These are phyloP conservation scores for Palythoa caribaeorum DNA, from an alignment of 92 coral and sea anemone genomes.

Conservation along the genomic window DNA sequence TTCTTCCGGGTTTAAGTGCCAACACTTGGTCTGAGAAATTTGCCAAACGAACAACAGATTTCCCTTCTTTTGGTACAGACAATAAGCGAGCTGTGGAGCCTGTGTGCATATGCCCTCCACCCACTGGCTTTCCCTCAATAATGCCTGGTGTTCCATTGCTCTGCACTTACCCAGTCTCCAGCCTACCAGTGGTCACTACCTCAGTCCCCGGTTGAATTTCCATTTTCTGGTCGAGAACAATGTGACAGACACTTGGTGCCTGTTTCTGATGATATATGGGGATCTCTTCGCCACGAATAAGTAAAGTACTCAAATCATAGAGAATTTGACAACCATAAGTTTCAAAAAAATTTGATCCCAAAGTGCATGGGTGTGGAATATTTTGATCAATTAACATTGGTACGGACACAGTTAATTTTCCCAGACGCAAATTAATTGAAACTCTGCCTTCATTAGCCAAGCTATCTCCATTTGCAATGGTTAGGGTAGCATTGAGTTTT, in stretches of 20 bases:
- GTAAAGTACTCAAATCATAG: too few relatives aligned
- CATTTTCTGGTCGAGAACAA: constrained; percentile 29
- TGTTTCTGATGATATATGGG: constrained; percentile 17
- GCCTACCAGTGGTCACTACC: constrained; percentile 4
- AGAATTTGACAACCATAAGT: too few relatives aligned
- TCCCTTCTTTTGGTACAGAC: constrained; percentile 29
- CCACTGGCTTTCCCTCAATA: constrained; percentile 26
- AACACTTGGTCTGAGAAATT: constrained; percentile 38
- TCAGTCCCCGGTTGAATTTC: constrained; percentile 51
- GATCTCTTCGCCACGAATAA: too few relatives aligned
- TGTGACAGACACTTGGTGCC: constrained; percentile 44
- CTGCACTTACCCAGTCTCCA: constrained; percentile 8
- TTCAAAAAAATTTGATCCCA: too few relatives aligned
- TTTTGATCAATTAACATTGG: too few relatives aligned
- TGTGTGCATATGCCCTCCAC: not conserved
- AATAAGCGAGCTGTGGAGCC: constrained; percentile 39
- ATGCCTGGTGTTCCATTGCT: constrained; percentile 15
- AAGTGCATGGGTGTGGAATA: too few relatives aligned
- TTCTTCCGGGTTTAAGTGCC: constrained; percentile 8
- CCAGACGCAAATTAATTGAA: too few relatives aligned
- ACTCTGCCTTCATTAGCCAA: too few relatives aligned
- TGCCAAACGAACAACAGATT: constrained; percentile 37
- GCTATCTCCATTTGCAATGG: too few relatives aligned
- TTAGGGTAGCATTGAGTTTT: too few relatives aligned
- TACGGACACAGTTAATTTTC: too few relatives aligned